Base-by-base conservation (phyloP, 2,797 vertebrate genomes). In the Syngnathus acus region DNA sequence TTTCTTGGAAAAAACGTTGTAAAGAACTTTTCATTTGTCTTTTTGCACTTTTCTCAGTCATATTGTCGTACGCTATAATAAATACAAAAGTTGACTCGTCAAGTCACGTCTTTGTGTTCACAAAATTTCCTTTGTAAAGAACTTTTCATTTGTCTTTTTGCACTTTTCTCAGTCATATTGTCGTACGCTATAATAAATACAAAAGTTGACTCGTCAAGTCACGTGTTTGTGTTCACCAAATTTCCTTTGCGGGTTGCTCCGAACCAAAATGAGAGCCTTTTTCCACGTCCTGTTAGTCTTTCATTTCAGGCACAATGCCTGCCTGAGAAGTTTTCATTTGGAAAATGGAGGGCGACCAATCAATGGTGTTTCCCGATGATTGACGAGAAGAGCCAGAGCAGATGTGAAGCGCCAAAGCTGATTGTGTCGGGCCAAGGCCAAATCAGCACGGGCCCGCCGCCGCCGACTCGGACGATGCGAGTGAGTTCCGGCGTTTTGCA, bases 381-480 rank as follows among this genome's bases (percentile, higher is more conserved):
- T 51, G 50, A 21, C 50, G 10, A 10, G 2, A n/a, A 10, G 2
- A n/a, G 21, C 2, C 19, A 21, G 50, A 51, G 50, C 50, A 51
- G n/a, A 51, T 21, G 19, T 51, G 50, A 51, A n/a, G 9, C 48
- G 6, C 7, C n/a, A 19, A n/a, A 50, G 9, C 17, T 8, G 5
- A 50, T 50, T n/a, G 11, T 42, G 40, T 42, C 40, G 40, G 40
- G 9, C 11, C 9, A 42, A 42, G 40, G 2, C 9, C 40, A 42
- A 42, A 42, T 9, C 43, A 4, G 4, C 43, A 45, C 43, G 4
- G 4, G 11, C 39, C 1, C 39, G 11, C 13, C 10, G 11, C 13
- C 43, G 11, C 4, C 13, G 48, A 51, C 75, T 98, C 96, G 0
- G 96, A 98, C 14, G 95, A 97, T 77, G 85, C 93, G 80, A 96